Conservation (phyloP, 2,888 invertebrate genomes). For the Osedax frankpressi region DNA sequence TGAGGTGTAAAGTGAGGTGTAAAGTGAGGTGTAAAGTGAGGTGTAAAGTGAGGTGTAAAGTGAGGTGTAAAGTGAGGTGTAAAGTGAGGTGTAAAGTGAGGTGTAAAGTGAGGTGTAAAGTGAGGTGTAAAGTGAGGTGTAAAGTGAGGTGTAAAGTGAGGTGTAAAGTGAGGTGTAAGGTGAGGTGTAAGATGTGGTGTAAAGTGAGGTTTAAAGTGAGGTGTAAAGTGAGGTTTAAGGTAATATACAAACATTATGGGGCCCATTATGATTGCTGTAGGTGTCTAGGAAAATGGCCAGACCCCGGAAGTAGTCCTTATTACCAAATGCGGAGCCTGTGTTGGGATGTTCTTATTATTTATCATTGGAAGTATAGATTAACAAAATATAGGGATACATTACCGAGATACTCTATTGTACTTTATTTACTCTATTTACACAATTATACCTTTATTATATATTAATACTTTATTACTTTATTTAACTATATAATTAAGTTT, state of each 20-base stretch:
- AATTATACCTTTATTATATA: neutral
- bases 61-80: neutral
- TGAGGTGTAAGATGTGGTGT: neutral
- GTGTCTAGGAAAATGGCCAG: conserved; percentile 87
- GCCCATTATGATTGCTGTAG: conserved; percentile 96
- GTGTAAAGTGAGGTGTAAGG: neutral
- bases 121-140: neutral
- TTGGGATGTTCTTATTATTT: too few species aligned
- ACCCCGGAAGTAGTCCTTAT: conserved; percentile 75
- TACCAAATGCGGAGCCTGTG: conserved; percentile 82
- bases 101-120: conserved; percentile 49
- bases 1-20: too few species aligned
- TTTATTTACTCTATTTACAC: neutral
- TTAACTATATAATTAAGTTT: too few species aligned
- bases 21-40: conserved; percentile 52
- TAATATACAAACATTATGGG: conserved; percentile 72
- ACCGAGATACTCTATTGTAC: neutral
- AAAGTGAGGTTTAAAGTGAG: neutral
- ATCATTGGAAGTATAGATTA: too few species aligned
- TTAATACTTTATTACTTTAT: too few species aligned
- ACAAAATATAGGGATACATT: too few species aligned
- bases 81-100: too few species aligned
- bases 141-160: too few species aligned
- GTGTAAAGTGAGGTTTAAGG: neutral
- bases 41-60: neutral